These are phyloP conservation scores for Notodonta dromedarius DNA, from an alignment of 2,888 invertebrate genomes.

Conservation along the genomic window DNA sequence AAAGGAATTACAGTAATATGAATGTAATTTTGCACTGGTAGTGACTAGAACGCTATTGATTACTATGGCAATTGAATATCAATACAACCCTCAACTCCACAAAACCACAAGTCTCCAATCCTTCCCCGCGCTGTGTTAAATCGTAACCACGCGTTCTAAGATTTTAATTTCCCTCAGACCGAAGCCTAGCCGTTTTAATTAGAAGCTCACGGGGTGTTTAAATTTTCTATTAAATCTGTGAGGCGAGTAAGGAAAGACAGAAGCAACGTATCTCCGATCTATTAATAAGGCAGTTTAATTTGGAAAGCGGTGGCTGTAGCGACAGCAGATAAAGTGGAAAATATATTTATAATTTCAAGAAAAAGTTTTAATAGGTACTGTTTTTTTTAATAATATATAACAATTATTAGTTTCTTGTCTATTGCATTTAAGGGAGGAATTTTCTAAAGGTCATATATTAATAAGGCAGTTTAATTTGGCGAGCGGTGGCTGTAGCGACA, in stretches of 20 bases:
- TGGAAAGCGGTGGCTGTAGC: constrained; percentile 49
- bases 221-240: constrained; percentile 79
- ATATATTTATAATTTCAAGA: neutral
- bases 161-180: constrained; percentile 69
- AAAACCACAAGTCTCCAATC: no score
- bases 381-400: constrained; percentile 17
- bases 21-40: no score
- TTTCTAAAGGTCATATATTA: constrained; percentile 63
- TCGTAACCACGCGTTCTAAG: constrained; percentile 62
- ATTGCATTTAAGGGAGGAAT: no score
- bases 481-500: constrained; percentile 43
- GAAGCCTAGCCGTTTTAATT: constrained; percentile 76
- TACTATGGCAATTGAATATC: no score
- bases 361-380: constrained; percentile 9
- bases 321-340: constrained; percentile 39
- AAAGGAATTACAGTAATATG: no score
- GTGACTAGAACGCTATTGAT: no score
- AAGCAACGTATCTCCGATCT: constrained; percentile 78
- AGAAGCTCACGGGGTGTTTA: constrained; percentile 67
- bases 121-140: constrained; percentile 18
- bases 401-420: no score
- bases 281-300: constrained; percentile 82
- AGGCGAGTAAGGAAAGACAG: constrained; percentile 70
- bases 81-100: no score
- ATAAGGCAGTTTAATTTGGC: constrained; percentile 79